Base-by-base conservation (phyloP, 2,888 invertebrate genomes). In the Fragum fragum region DNA sequence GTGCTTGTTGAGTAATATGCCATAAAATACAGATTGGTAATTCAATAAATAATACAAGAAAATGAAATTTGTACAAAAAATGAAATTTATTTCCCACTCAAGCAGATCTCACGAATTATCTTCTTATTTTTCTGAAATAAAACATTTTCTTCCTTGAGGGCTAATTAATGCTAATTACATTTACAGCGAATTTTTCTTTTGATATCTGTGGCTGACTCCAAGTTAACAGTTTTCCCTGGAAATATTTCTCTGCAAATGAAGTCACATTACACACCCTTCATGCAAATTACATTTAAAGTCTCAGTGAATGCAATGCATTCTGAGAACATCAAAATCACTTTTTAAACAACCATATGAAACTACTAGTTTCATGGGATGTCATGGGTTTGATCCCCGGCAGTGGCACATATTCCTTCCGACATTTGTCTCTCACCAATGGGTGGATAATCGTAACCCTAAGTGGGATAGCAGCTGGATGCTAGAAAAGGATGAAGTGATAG, bases 201-300 rank as follows among this genome's bases (percentile, higher is more conserved):
- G 57, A 57, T 57, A 57, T 57, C 26, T 57, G 23, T 6, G 11
- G 23, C 23, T 26, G 26, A 57, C 11, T 57, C 26, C 7, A 57
- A 57, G 23, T 57, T 57, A 57, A 57, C 57, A 23, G 57, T 57
- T 57, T 57, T 57, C 57, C 57, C 23, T 23, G 57, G 21, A 57
- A 57, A 47, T 47, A 47, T 47, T 47, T 47, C 47, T 47, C 47
- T 47, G 47, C 47, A 47, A 47, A 47, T 47, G 14, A 47, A 47
- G 47, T 47, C 47, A 3, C 47, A 47, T n/a, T 47, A 47, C 14
- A n/a, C 47, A 47, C 47, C 47, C 47, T 47, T 47, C 2, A 14
- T 47, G 47, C n/a, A n/a, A 36, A n/a, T n/a, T 36, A 9, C 32
- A 36, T 36, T 36, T 36, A 36, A 36, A 36, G 32, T 36, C 32